Base-by-base conservation (phyloP, 2,113 vertebrate genomes). In the Paradoxurus hermaphroditus region DNA sequence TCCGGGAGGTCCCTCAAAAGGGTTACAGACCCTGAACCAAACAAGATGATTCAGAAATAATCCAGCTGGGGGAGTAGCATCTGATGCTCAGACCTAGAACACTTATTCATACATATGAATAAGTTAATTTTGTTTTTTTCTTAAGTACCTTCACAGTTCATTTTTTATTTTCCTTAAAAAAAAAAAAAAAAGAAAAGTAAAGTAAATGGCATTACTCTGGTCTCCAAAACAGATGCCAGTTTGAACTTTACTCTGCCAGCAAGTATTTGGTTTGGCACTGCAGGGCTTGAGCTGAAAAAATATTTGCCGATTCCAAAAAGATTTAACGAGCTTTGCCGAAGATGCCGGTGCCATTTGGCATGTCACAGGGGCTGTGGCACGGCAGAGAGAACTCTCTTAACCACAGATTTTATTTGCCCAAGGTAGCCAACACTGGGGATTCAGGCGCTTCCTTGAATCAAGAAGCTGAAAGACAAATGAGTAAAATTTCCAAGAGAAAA, bases 191-290 rank as follows among this genome's bases (percentile, higher is more conserved):
- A 83, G n/a, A n/a, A n/a, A n/a, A n/a, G n/a, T n/a, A 97, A 95
- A 92, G 97, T 98, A 98, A 95, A 96, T 95, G 97, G 90, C 87
- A 98, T 98, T 98, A 97, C 98, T 97, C 98, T 95, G 97, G 98
- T 98, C 98, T 98, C 98, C 97, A 97, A 98, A 98, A 98, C 91
- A 98, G 96, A 98, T 99, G 98, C 98, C 99, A 99, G 92, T 97
- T 98, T 98, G 97, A 96, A 98, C 98, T 98, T 98, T 98, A 97
- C 97, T 98, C 97, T 98, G 98, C 98, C 98, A 99, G 98, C 96
- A 97, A 98, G 90, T 99, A 98, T 99, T 99, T 99, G 98, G 97
- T 96, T 99, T 99, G 99, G 99, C 99, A 98, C 96, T 75, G 93
- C 59, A 90, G 82, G 9, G 78, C 94, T 97, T 95, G 68, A 79